These are phyloP conservation scores for Hydractinia echinata DNA, from an alignment of 30 jellyfish, hydroid and myxozoan species.

Conservation along the genomic window DNA sequence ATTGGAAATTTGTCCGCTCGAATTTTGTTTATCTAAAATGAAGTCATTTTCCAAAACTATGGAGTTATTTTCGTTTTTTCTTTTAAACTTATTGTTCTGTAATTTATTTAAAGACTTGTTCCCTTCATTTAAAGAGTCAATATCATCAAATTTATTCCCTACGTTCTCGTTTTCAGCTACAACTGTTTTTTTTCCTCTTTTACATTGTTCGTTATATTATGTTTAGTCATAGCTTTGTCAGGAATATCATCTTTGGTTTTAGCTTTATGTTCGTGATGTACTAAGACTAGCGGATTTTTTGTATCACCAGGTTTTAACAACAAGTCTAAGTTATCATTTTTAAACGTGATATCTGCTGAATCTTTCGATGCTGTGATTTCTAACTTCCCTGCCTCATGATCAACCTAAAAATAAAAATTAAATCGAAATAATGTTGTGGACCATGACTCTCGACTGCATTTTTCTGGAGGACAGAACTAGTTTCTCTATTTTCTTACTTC, in stretches of 20 bases:
- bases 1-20: neutral
- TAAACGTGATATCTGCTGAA: slow-evolving; percentile 9
- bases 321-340: slow-evolving; percentile 17
- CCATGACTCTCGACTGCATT: too few relatives aligned
- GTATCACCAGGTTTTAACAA: slow-evolving; percentile 23
- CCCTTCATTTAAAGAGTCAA: neutral
- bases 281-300: neutral
- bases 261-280: neutral
- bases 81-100: neutral
- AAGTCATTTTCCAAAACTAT: too few relatives aligned
- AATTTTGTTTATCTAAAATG: neutral
- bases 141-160: neutral
- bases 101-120: neutral
- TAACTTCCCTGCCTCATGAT: slow-evolving; percentile 7
- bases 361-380: slow-evolving; percentile 9
- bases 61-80: neutral
- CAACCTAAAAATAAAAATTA: neutral
- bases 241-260: neutral
- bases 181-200: neutral
- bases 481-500: too few relatives aligned
- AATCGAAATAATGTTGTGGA: too few relatives aligned
- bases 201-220: neutral
- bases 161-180: neutral
- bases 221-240: neutral
- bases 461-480: too few relatives aligned